Percentiles rank a stretch among this genome's conserved stretches.
Evolutionary conservation across 2,797 vertebrate species (phyloP).

Genomic region (Myoxocephalus aenaeus): DNA sequence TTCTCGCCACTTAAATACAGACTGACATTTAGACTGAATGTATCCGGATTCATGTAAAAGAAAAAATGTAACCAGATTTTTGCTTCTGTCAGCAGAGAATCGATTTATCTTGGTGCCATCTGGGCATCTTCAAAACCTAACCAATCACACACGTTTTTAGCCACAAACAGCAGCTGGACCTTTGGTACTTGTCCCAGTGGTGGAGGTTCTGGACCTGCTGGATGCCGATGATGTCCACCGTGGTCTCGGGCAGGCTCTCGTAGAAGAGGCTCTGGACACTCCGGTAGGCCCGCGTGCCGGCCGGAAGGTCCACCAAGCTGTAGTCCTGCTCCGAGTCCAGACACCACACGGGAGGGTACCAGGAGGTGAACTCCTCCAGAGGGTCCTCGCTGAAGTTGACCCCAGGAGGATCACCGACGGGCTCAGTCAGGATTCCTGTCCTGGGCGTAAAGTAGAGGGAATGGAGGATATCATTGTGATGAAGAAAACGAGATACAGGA

Average conservation of each 20-base stretch:
- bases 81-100: background rate
- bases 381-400: slow-evolving; percentile 68
- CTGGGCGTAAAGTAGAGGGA: slow-evolving; percentile 32
- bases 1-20: background rate
- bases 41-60: background rate
- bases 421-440: slow-evolving; percentile 41
- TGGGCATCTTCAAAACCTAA: background rate
- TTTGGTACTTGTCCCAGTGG: slow-evolving; percentile 80
- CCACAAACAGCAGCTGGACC: slow-evolving; percentile 42
- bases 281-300: slow-evolving; percentile 26
- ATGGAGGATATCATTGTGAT: background rate
- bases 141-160: background rate
- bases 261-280: slow-evolving; percentile 54
- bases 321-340: slow-evolving; percentile 40
- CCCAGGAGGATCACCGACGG: background rate
- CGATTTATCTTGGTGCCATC: background rate
- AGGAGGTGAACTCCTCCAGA: slow-evolving; percentile 67
- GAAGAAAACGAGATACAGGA: background rate
- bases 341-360: slow-evolving; percentile 75
- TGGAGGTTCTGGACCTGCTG: slow-evolving; percentile 77
- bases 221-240: slow-evolving; percentile 64
- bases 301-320: slow-evolving; percentile 61
- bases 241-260: slow-evolving; percentile 54
- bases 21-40: background rate
- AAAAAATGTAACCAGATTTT: too few relatives aligned